Evolutionary conservation across 1,140 invertebrate species (phyloP).

Genomic region (Diachasma alloeum): DNA sequence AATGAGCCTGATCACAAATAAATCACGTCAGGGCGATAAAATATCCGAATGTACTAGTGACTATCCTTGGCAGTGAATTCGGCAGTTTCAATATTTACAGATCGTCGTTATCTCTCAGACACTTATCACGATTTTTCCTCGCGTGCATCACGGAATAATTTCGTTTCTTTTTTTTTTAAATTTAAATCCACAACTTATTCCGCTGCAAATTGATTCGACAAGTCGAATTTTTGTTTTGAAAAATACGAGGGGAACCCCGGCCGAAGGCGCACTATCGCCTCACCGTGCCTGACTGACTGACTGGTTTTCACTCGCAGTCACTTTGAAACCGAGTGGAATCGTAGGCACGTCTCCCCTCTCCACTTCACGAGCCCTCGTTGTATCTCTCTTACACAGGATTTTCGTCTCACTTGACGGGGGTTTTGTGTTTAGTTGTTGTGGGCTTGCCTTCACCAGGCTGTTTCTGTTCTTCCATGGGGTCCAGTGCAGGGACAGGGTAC

Average conservation of each 20-base stretch:
- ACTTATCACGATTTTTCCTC: no score
- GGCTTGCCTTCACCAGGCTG: no score
- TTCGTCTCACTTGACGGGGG: no score
- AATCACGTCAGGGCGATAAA: no score
- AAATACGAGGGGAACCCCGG: background rate
- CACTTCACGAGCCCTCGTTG: slow-evolving; percentile 3
- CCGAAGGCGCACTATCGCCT: slow-evolving; percentile 35
- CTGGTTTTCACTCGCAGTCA: slow-evolving; percentile 58
- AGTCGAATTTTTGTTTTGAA: slow-evolving; percentile 7
- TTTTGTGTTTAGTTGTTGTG: no score
- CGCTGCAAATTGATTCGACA: background rate
- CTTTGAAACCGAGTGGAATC: slow-evolving; percentile 47
- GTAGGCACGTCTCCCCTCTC: slow-evolving; percentile 36
- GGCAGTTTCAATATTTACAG: background rate
- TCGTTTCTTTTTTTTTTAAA: no score
- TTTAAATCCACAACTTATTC: background rate
- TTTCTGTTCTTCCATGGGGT: no score
- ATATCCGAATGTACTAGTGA: no score
- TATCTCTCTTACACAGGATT: background rate
- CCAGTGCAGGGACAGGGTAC: no score
- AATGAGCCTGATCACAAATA: no score
- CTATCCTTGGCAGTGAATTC: background rate
- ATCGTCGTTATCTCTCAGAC: no score
- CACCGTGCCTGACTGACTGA: slow-evolving; percentile 53
- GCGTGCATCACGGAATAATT: no score